Evolutionary conservation across 2,113 vertebrate species (phyloP).

Genomic region (Halcyon malimbica): DNA sequence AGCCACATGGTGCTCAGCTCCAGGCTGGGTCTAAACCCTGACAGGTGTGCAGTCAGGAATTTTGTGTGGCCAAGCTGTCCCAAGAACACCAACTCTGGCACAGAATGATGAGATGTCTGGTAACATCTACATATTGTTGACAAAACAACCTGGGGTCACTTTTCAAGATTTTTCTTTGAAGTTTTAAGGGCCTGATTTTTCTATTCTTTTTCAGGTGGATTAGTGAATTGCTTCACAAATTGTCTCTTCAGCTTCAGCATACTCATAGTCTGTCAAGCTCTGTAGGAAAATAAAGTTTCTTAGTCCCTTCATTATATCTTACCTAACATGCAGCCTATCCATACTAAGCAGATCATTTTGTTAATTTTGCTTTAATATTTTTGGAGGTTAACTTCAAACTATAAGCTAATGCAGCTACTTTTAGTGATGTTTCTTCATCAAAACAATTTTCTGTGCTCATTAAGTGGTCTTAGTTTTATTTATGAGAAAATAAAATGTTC

Average conservation of each 20-base stretch:
- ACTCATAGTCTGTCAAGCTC: neutral
- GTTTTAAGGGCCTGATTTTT: neutral
- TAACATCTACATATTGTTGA: neutral
- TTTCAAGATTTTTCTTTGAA: neutral
- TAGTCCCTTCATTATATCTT: neutral
- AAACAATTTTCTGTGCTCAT: neutral
- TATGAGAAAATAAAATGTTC: neutral
- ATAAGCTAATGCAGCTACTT: neutral
- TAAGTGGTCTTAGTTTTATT: neutral
- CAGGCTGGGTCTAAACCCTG: too few relatives aligned
- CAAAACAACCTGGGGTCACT: neutral
- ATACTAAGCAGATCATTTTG: neutral
- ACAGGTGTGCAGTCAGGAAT: neutral
- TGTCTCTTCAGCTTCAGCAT: neutral
- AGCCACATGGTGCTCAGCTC: too few relatives aligned
- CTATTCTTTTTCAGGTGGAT: neutral
- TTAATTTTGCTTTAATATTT: neutral
- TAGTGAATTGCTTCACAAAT: neutral
- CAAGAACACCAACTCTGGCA: neutral
- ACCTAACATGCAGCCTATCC: neutral
- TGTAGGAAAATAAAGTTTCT: neutral
- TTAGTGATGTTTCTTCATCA: neutral
- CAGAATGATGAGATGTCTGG: neutral
- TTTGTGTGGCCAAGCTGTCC: accelerated
- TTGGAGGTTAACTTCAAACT: neutral